phyloP scores from a whole-genome alignment of 1,140 invertebrate species.

The Nasonia vitripennis region DNA sequence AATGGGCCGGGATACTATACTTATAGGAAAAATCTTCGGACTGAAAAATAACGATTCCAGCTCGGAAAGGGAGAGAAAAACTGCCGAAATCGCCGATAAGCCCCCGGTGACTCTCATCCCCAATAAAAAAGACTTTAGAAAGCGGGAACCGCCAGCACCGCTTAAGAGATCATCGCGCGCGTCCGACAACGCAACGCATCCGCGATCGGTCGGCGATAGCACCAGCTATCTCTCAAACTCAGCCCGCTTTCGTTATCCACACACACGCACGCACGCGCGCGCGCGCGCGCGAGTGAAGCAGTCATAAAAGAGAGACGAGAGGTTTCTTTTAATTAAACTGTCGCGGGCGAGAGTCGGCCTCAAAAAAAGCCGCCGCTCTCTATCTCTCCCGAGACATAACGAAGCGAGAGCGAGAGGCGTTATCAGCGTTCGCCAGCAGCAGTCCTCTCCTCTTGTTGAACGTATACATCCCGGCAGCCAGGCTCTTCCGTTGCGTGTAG shows the following conservation, averaged over 20 bases:
- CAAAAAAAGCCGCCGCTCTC: constrained; percentile 30
- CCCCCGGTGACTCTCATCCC: too few relatives aligned
- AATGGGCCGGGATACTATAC: neutral
- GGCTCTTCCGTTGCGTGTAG: neutral
- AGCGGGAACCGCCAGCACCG: neutral
- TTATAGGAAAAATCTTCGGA: neutral
- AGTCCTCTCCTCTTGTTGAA: constrained; percentile 49
- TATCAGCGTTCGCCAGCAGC: constrained; percentile 71
- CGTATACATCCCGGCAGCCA: constrained; percentile 51
- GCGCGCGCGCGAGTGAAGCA: constrained; percentile 50
- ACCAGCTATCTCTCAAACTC: constrained; percentile 59
- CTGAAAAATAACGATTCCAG: neutral
- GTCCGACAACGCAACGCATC: too few relatives aligned
- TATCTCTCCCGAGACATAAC: constrained; percentile 62
- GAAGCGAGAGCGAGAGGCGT: constrained; percentile 67
- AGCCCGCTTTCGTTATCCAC: neutral
- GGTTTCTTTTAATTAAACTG: constrained; percentile 75
- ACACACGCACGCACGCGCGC: constrained; percentile 14
- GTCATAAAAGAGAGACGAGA: constrained; percentile 69
- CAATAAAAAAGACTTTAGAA: neutral
- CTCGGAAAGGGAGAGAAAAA: too few relatives aligned
- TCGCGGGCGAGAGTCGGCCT: constrained; percentile 54
- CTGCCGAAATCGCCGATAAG: too few relatives aligned
- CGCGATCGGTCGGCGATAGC: constrained; percentile 2
- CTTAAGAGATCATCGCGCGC: neutral